phyloP scores from a whole-genome alignment of 2,797 vertebrate species.

The Chromis chromis region DNA sequence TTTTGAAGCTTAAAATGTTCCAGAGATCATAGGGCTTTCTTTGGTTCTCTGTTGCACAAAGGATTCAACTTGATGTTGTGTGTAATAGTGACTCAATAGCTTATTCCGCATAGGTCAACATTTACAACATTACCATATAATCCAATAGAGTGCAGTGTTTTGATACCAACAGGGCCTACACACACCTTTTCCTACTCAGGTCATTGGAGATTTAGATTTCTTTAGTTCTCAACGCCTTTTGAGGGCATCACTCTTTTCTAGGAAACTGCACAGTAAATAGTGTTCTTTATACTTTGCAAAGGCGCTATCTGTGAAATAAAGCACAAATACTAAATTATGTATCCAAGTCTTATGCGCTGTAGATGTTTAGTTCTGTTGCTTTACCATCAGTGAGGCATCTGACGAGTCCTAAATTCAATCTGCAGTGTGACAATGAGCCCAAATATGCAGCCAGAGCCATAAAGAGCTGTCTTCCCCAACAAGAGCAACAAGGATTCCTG shows the following conservation, averaged over 20 bases:
- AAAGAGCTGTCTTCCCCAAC: not conserved
- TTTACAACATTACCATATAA: constrained; percentile 21
- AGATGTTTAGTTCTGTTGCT: too few relatives aligned
- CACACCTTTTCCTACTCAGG: constrained; percentile 18
- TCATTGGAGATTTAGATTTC: constrained; percentile 20
- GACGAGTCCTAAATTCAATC: not conserved
- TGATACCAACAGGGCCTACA: constrained; percentile 13
- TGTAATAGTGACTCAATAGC: constrained; percentile 17
- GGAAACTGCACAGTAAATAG: not conserved
- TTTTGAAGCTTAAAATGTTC: constrained; percentile 45
- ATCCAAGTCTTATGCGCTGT: too few relatives aligned
- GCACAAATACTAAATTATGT: too few relatives aligned
- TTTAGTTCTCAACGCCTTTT: constrained; percentile 12
- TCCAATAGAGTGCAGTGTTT: constrained; percentile 24
- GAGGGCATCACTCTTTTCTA: not conserved
- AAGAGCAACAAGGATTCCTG: not conserved
- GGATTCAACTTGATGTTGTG: constrained; percentile 24
- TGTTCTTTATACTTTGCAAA: too few relatives aligned
- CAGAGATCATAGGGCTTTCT: constrained; percentile 33
- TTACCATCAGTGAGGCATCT: not conserved
- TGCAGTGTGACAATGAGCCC: not conserved
- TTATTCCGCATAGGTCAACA: constrained; percentile 14
- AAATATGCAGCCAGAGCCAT: not conserved
- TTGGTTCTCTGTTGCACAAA: constrained; percentile 27
- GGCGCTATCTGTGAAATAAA: too few relatives aligned